Evolutionary conservation across 1,140 invertebrate genomes (phyloP).

Genomic region (Pygmarrhopalites habei): DNA sequence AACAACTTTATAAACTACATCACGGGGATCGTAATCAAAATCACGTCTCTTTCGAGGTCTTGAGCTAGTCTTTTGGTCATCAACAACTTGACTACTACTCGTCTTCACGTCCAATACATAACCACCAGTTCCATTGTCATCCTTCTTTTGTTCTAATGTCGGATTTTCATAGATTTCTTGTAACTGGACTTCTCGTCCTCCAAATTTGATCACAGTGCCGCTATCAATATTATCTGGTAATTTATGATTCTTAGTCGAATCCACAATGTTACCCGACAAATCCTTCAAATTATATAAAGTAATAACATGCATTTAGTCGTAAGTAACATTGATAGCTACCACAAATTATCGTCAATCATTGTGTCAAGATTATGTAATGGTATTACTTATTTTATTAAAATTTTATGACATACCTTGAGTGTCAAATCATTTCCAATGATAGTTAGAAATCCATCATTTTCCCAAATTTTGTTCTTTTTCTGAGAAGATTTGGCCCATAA

Average conservation of each 20-base stretch:
- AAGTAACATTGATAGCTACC: slow-evolving; percentile 6
- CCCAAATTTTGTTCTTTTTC: slow-evolving; percentile 69
- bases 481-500: slow-evolving; percentile 61
- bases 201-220: slow-evolving; percentile 53
- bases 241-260: slow-evolving; percentile 47
- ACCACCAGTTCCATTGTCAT: no score
- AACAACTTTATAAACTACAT: no score
- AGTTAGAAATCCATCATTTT: slow-evolving; percentile 60
- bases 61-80: no score
- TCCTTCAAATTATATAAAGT: no score
- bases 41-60: no score
- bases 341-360: neutral
- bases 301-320: neutral
- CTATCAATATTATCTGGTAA: slow-evolving; percentile 47
- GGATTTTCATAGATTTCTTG: slow-evolving; percentile 18
- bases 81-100: no score
- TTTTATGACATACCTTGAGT: slow-evolving; percentile 47
- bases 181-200: slow-evolving; percentile 60
- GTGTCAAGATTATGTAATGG: neutral
- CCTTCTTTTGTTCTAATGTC: slow-evolving; percentile 25
- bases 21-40: no score
- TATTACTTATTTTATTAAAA: neutral
- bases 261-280: slow-evolving; percentile 49
- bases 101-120: no score
- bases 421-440: slow-evolving; percentile 49